Evolutionary conservation across 2,113 vertebrate species (phyloP).

Genomic region (Acrocephalus kingi): DNA sequence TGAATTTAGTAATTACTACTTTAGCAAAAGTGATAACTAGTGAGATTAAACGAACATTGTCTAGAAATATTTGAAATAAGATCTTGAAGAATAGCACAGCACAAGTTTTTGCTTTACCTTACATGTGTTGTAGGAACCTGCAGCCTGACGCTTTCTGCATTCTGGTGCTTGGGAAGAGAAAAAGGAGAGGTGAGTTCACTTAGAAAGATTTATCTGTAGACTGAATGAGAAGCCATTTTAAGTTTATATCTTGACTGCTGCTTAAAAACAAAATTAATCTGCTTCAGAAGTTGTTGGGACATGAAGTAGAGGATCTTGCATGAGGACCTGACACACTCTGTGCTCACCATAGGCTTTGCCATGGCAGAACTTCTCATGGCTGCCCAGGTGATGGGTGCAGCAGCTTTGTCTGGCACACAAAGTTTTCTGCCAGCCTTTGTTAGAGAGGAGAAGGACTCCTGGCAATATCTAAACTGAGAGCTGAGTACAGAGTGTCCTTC

Average conservation of each 20-base stretch:
- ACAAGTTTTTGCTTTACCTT: conserved; percentile 66
- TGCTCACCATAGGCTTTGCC: neutral
- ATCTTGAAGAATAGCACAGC: neutral
- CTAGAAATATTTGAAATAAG: neutral
- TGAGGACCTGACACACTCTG: neutral
- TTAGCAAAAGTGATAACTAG: neutral
- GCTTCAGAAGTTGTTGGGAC: neutral
- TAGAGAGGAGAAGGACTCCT: neutral
- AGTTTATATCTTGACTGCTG: neutral
- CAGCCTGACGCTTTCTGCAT: conserved; percentile 70
- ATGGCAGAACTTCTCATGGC: neutral
- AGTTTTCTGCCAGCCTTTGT: conserved; percentile 37
- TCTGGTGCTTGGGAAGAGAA: conserved; percentile 68
- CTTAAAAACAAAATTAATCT: neutral
- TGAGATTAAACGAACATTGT: neutral
- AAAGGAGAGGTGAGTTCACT: neutral
- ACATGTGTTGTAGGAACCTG: conserved; percentile 74
- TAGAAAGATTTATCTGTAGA: neutral
- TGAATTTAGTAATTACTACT: neutral
- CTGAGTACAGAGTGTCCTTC: conserved; percentile 72
- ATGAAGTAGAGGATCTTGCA: neutral
- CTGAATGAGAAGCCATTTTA: neutral
- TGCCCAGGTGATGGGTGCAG: conserved; percentile 14
- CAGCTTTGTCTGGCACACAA: neutral
- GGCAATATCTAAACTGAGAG: conserved; percentile 58